These are phyloP conservation scores for Drosophila greeni DNA, from an alignment of 2,888 invertebrate species.

Conservation along the genomic window DNA sequence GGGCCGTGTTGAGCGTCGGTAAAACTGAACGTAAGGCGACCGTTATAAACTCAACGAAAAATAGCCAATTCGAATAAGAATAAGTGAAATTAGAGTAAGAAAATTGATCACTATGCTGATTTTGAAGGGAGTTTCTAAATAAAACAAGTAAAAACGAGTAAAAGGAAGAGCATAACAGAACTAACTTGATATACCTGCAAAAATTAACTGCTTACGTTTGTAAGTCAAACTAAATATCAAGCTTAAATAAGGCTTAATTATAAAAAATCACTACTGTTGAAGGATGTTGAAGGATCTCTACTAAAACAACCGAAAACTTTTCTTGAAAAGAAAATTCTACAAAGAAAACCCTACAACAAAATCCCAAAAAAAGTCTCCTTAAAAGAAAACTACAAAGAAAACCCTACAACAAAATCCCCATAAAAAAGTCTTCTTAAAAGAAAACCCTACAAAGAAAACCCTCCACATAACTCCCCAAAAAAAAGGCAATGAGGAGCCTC, in stretches of 20 bases:
- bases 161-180: too few species aligned
- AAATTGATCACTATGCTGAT: neutral
- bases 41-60: conserved; percentile 14
- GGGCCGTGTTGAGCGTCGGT: conserved; percentile 35
- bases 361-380: neutral
- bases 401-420: neutral
- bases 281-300: too few species aligned
- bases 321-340: neutral
- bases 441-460: neutral
- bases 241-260: too few species aligned
- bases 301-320: neutral
- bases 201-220: too few species aligned
- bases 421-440: neutral
- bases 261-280: too few species aligned
- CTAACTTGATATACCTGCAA: too few species aligned
- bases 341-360: neutral
- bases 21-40: conserved; percentile 17
- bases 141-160: neutral
- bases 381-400: neutral
- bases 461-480: neutral
- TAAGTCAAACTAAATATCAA: too few species aligned
- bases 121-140: neutral
- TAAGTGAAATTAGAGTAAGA: conserved; percentile 12
- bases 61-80: conserved; percentile 26
- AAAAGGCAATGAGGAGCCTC: conserved; percentile 12